These are phyloP conservation scores for Vanessa cardui DNA, from an alignment of 2,888 invertebrate species.

Conservation along the genomic window DNA sequence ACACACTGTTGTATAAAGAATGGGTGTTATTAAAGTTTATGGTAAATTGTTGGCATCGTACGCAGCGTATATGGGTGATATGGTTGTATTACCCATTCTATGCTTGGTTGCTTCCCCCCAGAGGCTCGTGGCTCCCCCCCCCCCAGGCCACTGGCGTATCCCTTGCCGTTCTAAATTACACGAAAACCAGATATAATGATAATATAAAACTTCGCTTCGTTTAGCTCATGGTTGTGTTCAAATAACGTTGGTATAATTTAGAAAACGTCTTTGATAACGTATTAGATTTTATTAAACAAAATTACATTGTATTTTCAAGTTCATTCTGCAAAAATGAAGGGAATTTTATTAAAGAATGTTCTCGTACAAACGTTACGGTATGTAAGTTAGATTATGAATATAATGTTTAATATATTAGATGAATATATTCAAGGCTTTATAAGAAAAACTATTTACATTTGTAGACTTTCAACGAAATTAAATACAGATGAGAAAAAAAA, in stretches of 20 bases:
- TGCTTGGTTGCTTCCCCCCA: slow-evolving; percentile 55
- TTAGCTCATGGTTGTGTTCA: slow-evolving; percentile 46
- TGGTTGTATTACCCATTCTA: slow-evolving; percentile 49
- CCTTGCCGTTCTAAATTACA: slow-evolving; percentile 38
- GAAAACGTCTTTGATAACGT: slow-evolving; percentile 2
- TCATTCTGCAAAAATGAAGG: neutral
- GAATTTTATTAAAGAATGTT: neutral
- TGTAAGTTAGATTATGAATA: neutral
- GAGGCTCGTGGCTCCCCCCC: slow-evolving; percentile 49
- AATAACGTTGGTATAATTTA: slow-evolving; percentile 28
- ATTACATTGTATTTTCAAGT: neutral
- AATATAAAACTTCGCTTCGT: slow-evolving; percentile 52
- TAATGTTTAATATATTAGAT: neutral
- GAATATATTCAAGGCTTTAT: neutral
- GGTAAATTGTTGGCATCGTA: slow-evolving; percentile 45
- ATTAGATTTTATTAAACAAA: slow-evolving; percentile 10
- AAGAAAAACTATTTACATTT: slow-evolving; percentile 3
- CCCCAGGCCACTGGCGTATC: slow-evolving; percentile 49
- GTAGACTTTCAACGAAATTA: slow-evolving; percentile 8
- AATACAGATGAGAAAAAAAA: neutral
- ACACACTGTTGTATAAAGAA: slow-evolving; percentile 48
- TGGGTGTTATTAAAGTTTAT: slow-evolving; percentile 49
- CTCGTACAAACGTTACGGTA: neutral
- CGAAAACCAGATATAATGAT: slow-evolving; percentile 33
- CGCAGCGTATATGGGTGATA: slow-evolving; percentile 26